Percentiles rank a stretch among this genome's conserved stretches.
These are phyloP conservation scores for Perdita meconis DNA, from an alignment of 2,888 invertebrate genomes.

Conservation along the genomic window DNA sequence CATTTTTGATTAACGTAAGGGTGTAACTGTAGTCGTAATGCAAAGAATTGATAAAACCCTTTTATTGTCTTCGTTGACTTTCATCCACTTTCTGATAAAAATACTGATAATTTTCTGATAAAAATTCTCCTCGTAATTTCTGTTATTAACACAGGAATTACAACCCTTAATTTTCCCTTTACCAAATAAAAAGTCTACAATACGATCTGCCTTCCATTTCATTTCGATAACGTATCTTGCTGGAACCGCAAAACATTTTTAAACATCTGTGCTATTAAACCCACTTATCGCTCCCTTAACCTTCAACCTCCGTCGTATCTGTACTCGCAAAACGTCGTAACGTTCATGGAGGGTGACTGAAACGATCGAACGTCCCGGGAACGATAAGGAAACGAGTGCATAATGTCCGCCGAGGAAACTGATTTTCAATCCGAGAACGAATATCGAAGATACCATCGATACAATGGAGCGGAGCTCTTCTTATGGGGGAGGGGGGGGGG, in stretches of 20 bases:
- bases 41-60: too few species aligned
- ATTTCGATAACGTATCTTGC: too few species aligned
- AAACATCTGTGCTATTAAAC: neutral
- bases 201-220: too few species aligned
- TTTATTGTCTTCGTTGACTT: too few species aligned
- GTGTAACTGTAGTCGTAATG: too few species aligned
- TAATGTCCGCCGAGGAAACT: constrained; percentile 27
- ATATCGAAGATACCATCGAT: constrained; percentile 57
- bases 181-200: too few species aligned
- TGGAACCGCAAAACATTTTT: neutral
- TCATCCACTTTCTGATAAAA: too few species aligned
- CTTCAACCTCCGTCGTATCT: neutral
- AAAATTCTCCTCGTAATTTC: too few species aligned
- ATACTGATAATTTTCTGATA: too few species aligned
- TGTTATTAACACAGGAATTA: too few species aligned
- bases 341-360: constrained; percentile 12
- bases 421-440: constrained; percentile 57
- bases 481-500: constrained; percentile 26
- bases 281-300: neutral
- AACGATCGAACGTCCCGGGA: constrained; percentile 5
- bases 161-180: too few species aligned
- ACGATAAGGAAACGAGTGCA: constrained; percentile 46
- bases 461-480: constrained; percentile 21
- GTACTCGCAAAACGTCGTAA: constrained; percentile 4
- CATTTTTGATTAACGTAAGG: too few species aligned